Base-by-base conservation (phyloP, 53 echinoderm and acorn worm genomes). In the Holothuria leucospilota region DNA sequence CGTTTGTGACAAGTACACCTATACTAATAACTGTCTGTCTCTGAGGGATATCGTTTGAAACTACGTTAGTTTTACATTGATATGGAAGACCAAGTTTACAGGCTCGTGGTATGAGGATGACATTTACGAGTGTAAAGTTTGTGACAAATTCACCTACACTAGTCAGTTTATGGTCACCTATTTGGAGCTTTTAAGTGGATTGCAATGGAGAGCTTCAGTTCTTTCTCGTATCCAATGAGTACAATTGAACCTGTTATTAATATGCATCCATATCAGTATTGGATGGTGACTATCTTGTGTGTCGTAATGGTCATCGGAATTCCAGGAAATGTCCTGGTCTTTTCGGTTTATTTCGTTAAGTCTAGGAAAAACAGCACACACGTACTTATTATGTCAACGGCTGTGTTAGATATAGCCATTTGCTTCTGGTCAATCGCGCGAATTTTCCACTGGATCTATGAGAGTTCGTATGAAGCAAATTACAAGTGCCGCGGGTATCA, bases 311-410 rank as follows among this genome's bases (percentile, higher is more conserved):
- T 90, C 2, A 88, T 93, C 2, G 93, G 93, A 29, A 85, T 93
- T 39, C 93, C 93, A 13, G 93, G 93, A 25, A 93, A 93, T 53
- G 71, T 93, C 27, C 69, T 93, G 24, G 93, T 93, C 13, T 67
- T 90, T 41, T 13, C 82, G 12, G 88, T 93, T 23, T 93, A 93
- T 83, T 63, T 84, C 60, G 73, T 81, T 23, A 93, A 91, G 51
- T 74, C 90, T 0, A 87, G 81, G 12, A 88, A 91, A 11, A 85
- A 56, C 34, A 88, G 93, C 27, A 93, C 88, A 27, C 70, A 91
- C 46, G 86, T 93, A 6, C 88, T 87, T 69, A 93, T 93, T 69
- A 69, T 90, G 21, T 82, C 82, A 27, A 77, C 90, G 39, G 91
- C 93, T 8, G 77, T 75, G 0, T 81, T 91, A 40, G 93, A 93